Evolutionary conservation across 1,140 invertebrate genomes (phyloP), one percentile per base, ranked within the genome.

Genomic region (Andrena cerasifolii): DNA sequence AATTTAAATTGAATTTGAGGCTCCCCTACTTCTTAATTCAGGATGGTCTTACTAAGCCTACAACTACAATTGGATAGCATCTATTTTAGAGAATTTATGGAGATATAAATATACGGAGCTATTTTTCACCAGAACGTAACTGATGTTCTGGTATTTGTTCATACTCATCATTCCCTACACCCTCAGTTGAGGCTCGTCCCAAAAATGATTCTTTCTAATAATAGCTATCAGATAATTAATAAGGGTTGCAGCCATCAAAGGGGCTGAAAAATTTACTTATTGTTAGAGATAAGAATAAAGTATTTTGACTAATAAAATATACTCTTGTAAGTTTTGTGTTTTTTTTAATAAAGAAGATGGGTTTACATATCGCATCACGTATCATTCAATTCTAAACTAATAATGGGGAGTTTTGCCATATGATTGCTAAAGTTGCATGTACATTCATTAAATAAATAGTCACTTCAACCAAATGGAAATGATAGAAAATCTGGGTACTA

Each of bases 311-410:
- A 70, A 24, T 59, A 51, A 77, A 71, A 61, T 33, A 24, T 71
- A 61, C 74, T 51, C 53, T 1, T 40, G 31, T 79, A 63, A 67
- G 56, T 47, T 84, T 82, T 79, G 43, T 36, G 45, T 72, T 82
- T 58, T 66, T 84, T 86, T 84, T 86, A 84, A 85, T 86, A 86
- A 86, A 86, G 72, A 84, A 84, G 82, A 82, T 65, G 77, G 80
- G 65, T 83, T 86, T 84, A 86, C 84, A 86, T 78, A 62, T 65
- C 49, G 51, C 67, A 63, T 73, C 49, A 77, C 54, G 70, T 75
- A 66, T 77, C 65, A 65, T 71, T 70, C 74, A 33, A n/a, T 65
- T 71, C 40, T 72, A 80, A 77, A 67, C 26, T 79, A 51, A 68
- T 76, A 80, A 80, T 51, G 62, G 45, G 10, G 59, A 67, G 26